Percentiles rank a stretch among this genome's conserved stretches.
Conservation (phyloP, 2,113 vertebrate species). For the Pipa parva region DNA sequence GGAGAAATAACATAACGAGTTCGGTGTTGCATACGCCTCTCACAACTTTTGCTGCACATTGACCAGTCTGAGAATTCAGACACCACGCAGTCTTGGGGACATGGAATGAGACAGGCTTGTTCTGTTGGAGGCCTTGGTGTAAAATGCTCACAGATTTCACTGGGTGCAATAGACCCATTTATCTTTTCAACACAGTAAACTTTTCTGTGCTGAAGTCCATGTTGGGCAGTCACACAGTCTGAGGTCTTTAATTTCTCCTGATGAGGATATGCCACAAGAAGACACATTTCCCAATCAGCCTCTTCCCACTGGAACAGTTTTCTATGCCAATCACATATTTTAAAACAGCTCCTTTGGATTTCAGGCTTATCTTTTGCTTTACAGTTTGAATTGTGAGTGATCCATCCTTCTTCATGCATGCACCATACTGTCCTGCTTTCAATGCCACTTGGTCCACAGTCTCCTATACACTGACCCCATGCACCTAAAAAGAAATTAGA, state of each 20-base stretch:
- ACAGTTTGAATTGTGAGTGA: constrained; percentile 80
- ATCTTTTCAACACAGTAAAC: constrained; percentile 77
- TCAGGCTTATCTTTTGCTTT: constrained; percentile 71
- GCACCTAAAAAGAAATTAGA: constrained; percentile 66
- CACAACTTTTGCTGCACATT: constrained; percentile 68
- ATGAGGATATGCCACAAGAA: constrained; percentile 57
- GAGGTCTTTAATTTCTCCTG: constrained; percentile 54
- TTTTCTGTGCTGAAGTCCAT: constrained; percentile 78
- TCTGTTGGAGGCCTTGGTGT: constrained; percentile 69
- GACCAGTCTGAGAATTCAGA: constrained; percentile 87
- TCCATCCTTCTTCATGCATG: constrained; percentile 87
- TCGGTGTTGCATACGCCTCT: constrained; percentile 70
- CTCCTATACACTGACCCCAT: constrained; percentile 86
- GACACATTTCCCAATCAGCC: constrained; percentile 78
- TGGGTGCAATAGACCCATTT: constrained; percentile 70
- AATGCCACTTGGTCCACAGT: constrained; percentile 79
- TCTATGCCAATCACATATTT: constrained; percentile 89
- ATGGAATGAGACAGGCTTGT: constrained; percentile 91
- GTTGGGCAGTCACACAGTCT: constrained; percentile 84
- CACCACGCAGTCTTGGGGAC: constrained; percentile 86
- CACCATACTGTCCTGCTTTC: constrained; percentile 87
- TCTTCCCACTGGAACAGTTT: constrained; percentile 89
- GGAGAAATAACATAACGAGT: constrained; percentile 73
- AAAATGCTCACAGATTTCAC: constrained; percentile 86
- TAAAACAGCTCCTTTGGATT: constrained; percentile 82